Conservation (phyloP, 2,113 vertebrate genomes). For the Benitochromis conjunctus region DNA sequence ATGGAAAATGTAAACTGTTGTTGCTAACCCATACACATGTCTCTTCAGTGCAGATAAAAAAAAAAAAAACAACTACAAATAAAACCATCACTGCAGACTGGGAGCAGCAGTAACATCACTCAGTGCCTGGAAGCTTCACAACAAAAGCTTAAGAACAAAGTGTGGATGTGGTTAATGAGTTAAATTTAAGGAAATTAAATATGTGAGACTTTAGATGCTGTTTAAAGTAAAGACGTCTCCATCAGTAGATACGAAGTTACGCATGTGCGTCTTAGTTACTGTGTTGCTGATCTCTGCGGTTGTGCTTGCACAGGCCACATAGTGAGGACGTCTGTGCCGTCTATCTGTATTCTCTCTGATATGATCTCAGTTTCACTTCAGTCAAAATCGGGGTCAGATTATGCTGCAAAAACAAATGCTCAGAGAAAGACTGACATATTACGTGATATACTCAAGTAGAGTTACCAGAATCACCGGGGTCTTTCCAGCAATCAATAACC, state of each 20-base stretch:
- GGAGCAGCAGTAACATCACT: no score
- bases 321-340: not conserved
- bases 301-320: accelerated
- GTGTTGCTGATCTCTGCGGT: accelerated
- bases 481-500: not conserved
- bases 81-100: no score
- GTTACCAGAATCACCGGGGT: not conserved
- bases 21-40: accelerated
- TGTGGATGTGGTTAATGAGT: not conserved
- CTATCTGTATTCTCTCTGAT: not conserved
- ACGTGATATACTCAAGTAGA: not conserved
- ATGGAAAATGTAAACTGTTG: not conserved
- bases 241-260: not conserved
- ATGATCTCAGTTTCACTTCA: not conserved
- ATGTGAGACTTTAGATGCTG: not conserved
- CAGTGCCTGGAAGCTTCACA: no score
- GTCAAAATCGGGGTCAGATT: not conserved
- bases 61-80: no score
- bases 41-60: not conserved
- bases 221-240: accelerated
- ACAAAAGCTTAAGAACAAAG: not conserved
- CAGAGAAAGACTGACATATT: not conserved
- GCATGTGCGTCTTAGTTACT: not conserved
- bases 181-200: not conserved
- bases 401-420: not conserved